Evolutionary conservation across 2,888 invertebrate species (phyloP).

Genomic region (Bellardia bayeri): DNA sequence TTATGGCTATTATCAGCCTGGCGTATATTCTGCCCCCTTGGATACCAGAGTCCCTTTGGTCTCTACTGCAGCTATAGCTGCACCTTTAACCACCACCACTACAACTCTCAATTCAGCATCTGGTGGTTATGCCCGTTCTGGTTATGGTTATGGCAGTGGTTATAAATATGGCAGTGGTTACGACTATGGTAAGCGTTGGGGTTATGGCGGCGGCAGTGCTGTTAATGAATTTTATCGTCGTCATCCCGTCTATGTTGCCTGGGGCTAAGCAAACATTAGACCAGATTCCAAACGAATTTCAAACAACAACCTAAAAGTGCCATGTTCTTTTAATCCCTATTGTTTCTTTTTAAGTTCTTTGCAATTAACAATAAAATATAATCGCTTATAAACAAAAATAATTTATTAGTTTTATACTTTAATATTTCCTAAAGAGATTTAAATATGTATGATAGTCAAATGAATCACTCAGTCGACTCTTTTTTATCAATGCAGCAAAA

Average conservation of each 20-base stretch:
- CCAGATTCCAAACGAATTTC: neutral
- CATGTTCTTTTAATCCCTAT: neutral
- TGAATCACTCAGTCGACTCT: neutral
- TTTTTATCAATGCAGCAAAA: slow-evolving; percentile 11
- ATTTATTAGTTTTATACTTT: slow-evolving; percentile 16
- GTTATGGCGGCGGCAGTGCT: slow-evolving; percentile 71
- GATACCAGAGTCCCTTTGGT: slow-evolving; percentile 30
- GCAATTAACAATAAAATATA: slow-evolving; percentile 30
- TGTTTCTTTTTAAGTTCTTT: neutral
- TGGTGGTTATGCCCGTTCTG: slow-evolving; percentile 54
- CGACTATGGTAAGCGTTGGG: slow-evolving; percentile 74
- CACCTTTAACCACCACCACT: slow-evolving; percentile 27
- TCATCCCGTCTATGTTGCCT: slow-evolving; percentile 70
- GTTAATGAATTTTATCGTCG: slow-evolving; percentile 72
- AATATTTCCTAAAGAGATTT: neutral
- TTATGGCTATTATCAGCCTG: slow-evolving; percentile 76
- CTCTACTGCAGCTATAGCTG: slow-evolving; percentile 38
- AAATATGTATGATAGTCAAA: neutral
- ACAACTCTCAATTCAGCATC: slow-evolving; percentile 13
- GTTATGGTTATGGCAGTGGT: slow-evolving; percentile 74
- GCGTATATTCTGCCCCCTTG: slow-evolving; percentile 43
- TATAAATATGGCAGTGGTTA: slow-evolving; percentile 73
- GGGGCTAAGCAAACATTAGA: slow-evolving; percentile 56
- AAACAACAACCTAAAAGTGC: slow-evolving; percentile 21
- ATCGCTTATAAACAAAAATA: neutral